These are phyloP conservation scores for Campoletis raptor DNA, from an alignment of 2,888 invertebrate genomes.

Conservation along the genomic window DNA sequence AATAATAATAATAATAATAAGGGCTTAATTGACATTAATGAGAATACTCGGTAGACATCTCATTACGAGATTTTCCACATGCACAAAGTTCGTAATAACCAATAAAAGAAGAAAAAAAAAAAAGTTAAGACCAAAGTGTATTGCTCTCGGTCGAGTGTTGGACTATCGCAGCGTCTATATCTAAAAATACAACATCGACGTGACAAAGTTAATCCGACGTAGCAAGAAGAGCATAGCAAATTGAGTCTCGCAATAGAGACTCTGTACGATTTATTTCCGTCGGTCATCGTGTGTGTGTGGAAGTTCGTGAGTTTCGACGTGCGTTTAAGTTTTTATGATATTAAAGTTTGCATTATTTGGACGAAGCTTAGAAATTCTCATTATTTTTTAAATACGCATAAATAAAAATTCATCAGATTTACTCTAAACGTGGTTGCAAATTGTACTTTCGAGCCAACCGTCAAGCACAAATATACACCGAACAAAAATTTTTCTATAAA, in stretches of 20 bases:
- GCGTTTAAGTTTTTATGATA: not conserved
- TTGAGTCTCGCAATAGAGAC: conserved; percentile 56
- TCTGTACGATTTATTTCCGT: conserved; percentile 64
- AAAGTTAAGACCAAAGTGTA: conserved; percentile 65
- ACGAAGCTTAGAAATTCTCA: not conserved
- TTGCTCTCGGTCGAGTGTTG: conserved; percentile 51
- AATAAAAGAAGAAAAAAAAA: not conserved
- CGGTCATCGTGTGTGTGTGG: not conserved
- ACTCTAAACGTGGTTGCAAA: not conserved
- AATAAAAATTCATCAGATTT: not conserved
- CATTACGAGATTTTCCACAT: not conserved
- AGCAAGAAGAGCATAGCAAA: conserved; percentile 61
- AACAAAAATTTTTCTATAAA: not conserved
- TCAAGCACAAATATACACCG: not conserved
- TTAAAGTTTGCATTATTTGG: not conserved
- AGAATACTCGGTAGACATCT: not conserved
- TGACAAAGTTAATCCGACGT: conserved; percentile 70
- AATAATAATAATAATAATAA: not conserved
- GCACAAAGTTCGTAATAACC: conserved; percentile 1
- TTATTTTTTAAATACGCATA: not conserved
- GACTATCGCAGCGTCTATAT: conserved; percentile 62
- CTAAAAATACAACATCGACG: conserved; percentile 70
- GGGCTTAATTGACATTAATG: not conserved
- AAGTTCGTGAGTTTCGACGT: conserved; percentile 1
- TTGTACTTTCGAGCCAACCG: not conserved